Evolutionary conservation across 2,113 vertebrate species (phyloP).

Genomic region (Okapia johnstoni): DNA sequence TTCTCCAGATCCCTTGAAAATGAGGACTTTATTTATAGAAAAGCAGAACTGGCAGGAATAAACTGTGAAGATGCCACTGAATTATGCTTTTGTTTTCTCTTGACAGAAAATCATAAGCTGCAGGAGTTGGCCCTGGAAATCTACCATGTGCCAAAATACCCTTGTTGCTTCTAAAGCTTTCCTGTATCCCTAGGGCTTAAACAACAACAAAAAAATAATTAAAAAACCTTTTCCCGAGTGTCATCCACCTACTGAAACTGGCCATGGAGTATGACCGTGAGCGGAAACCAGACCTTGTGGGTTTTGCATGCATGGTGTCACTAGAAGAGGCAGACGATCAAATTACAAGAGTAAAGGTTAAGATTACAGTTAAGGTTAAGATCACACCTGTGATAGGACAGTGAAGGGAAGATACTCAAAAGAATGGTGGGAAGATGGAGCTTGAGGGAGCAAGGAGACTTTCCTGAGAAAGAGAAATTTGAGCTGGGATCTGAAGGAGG

Average conservation of each 20-base stretch:
- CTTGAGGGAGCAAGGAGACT: background rate
- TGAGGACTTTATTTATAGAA: conserved; percentile 7
- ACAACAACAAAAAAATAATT: background rate
- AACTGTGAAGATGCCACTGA: background rate
- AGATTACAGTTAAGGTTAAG: background rate
- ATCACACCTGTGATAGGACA: background rate
- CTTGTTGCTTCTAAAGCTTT: background rate
- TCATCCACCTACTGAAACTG: background rate
- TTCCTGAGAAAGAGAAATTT: background rate
- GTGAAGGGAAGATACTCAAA: background rate
- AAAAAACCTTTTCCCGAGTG: background rate
- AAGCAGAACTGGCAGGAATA: background rate
- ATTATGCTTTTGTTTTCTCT: conserved; percentile 37
- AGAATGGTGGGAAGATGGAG: background rate
- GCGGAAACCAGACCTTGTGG: background rate
- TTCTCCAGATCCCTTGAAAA: conserved; percentile 6
- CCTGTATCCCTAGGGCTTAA: background rate
- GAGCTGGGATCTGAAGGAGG: background rate
- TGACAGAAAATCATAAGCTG: background rate
- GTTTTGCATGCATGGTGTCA: background rate
- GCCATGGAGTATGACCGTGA: background rate
- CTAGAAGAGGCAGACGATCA: background rate
- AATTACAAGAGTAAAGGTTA: background rate
- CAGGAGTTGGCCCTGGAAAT: background rate
- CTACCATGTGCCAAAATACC: background rate